Base-by-base conservation (phyloP, 2,888 invertebrate genomes). In the Caenorhabditis japonica region DNA sequence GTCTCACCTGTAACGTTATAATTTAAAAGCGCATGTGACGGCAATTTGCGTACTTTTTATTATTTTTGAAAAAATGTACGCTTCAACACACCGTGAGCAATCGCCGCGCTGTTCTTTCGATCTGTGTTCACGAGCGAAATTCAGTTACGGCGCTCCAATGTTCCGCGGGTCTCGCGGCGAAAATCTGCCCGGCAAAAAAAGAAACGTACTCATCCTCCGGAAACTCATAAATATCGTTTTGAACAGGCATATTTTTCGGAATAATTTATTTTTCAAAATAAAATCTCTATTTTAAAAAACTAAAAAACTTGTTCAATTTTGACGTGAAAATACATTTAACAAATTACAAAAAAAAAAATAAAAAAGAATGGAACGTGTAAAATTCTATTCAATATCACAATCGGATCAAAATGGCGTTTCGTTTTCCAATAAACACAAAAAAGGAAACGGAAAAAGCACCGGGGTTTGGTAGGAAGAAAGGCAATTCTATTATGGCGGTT, bases 141-240 rank as follows among this genome's bases (percentile, higher is more conserved):
- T n/a, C n/a, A n/a, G n/a, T n/a, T n/a, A n/a, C n/a, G n/a, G n/a
- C n/a, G n/a, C n/a, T n/a, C n/a, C n/a, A n/a, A n/a, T n/a, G n/a
- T n/a, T n/a, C n/a, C n/a, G n/a, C n/a, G n/a, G n/a, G n/a, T n/a
- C n/a, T n/a, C n/a, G n/a, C n/a, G n/a, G n/a, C n/a, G n/a, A n/a
- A n/a, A n/a, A n/a, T n/a, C n/a, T n/a, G n/a, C n/a, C n/a, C n/a
- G n/a, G n/a, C n/a, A n/a, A n/a, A n/a, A n/a, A n/a, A n/a, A n/a
- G 19, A 4, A 25, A 27, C 61, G 17, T 23, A 73, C 73, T 61
- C 55, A 41, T 68, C 68, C 38, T 73, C 73, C 25, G 73, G 73
- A 68, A 73, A 73, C 21, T 73, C 73, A 46, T 55, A 68, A 36
- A 66, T 59, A 39, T 60, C 60, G 12, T 51, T 38, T 41, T 56